Evolutionary conservation across 2,113 vertebrate genomes (phyloP), one percentile per base, ranked within the genome.

Genomic region (Campylorhamphus procurvoides): DNA sequence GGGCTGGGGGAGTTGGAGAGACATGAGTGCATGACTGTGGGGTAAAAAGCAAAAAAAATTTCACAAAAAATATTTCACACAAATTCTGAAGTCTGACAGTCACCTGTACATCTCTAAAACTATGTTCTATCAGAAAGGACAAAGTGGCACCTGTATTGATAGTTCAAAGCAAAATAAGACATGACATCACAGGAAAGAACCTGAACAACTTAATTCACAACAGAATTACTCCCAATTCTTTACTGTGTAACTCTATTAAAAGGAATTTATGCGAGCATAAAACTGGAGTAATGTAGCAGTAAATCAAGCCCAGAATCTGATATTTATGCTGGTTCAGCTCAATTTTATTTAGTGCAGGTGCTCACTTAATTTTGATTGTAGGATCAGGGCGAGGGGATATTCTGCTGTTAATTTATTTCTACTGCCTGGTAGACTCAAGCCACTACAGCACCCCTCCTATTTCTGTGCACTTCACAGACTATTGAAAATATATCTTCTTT

Each of bases 341-440:
- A 19, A 39, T 89, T 94, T 92, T 90, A 86, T 92, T 95, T 90
- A 94, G 73, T 89, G 83, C 77, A 93, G 92, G 88, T 94, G 83
- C 66, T 95, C 60, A 47, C 56, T 84, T 96, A 71, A 84, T 90
- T 96, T 93, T 81, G 71, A 55, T 78, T 23, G 81, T 37, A 80
- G 49, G 44, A 87, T 87, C 68, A 71, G 14, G 19, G 20, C 68
- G 76, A 92, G 39, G 59, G 44, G 25, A 87, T 18, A 42, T 27
- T 50, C 60, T 89, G 25, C 55, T 40, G 20, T 44, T 80, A 87
- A 88, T 85, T 90, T 75, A 68, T 78, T 93, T 89, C 72, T 75
- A 37, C 64, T 86, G 40, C 40, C 55, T 87, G 53, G 25, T 84
- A 49, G 52, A 89, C 88, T 81, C 37, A 29, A 90, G 49, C 75